Evolutionary conservation across 2,113 vertebrate genomes (phyloP).

Genomic region (Sakesphorus luctuosus): DNA sequence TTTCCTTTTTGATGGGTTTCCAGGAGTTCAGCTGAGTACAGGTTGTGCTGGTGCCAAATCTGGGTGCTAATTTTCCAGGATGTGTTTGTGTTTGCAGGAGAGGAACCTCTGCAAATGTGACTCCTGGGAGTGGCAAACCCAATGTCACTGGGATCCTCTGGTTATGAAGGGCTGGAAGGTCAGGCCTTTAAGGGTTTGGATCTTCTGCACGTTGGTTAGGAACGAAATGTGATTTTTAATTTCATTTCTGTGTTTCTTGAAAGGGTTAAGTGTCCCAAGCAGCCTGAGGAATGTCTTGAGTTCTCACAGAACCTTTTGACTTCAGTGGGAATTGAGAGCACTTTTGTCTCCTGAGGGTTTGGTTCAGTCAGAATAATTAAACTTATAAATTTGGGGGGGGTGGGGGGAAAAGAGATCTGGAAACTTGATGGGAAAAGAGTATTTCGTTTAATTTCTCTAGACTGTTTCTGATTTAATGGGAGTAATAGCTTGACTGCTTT

Average conservation of each 20-base stretch:
- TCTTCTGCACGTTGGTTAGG: not conserved
- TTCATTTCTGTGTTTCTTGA: not conserved
- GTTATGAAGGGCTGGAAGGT: not conserved
- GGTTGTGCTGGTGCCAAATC: not conserved
- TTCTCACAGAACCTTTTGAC: not conserved
- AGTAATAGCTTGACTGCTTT: not conserved
- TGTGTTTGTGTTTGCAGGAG: not conserved
- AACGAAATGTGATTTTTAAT: not conserved
- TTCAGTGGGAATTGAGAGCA: not conserved
- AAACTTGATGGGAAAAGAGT: not conserved
- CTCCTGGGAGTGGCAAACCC: not conserved
- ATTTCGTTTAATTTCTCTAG: not conserved
- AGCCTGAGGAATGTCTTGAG: not conserved
- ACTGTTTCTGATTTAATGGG: not conserved
- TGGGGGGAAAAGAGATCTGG: accelerated
- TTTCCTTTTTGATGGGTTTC: not conserved
- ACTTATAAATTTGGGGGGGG: not conserved
- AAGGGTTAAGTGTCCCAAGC: not conserved
- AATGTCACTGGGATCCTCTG: not conserved
- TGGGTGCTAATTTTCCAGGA: not conserved
- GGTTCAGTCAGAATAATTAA: not conserved
- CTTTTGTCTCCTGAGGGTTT: not conserved
- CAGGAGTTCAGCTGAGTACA: not conserved
- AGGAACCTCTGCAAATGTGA: not conserved
- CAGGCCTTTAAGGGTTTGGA: not conserved